Evolutionary conservation across 2,797 vertebrate species (phyloP).

Genomic region (Muscicapa striata): DNA sequence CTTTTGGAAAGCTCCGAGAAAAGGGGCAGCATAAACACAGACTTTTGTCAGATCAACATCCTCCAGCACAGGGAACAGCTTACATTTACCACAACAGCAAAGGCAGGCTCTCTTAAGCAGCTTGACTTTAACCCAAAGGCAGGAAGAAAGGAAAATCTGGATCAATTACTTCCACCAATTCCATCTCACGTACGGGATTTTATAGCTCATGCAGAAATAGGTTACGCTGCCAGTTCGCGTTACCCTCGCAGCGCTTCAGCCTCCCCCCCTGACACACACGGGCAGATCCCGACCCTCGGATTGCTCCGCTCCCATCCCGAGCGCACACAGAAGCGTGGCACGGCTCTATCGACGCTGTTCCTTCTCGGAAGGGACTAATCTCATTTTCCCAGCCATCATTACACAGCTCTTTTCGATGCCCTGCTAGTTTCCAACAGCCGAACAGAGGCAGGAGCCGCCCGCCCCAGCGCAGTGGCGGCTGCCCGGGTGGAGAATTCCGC

Average conservation of each 20-base stretch:
- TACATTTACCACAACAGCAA: neutral
- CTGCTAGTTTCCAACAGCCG: neutral
- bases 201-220: neutral
- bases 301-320: neutral
- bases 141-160: conserved; percentile 8
- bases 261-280: neutral
- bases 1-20: neutral
- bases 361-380: conserved; percentile 7
- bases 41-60: neutral
- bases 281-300: neutral
- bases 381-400: conserved; percentile 34
- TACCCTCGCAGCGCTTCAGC: neutral
- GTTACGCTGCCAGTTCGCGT: conserved; percentile 17
- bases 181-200: neutral
- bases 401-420: conserved; percentile 30
- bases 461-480: neutral
- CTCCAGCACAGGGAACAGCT: neutral
- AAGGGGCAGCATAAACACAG: neutral
- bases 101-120: conserved; percentile 7
- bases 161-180: conserved; percentile 18
- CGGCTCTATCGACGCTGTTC: neutral
- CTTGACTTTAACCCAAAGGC: conserved; percentile 22
- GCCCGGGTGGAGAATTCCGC: neutral
- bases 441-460: neutral
- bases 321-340: neutral